Evolutionary conservation across 2,888 invertebrate species (phyloP).

Genomic region (Anodontia alba): DNA sequence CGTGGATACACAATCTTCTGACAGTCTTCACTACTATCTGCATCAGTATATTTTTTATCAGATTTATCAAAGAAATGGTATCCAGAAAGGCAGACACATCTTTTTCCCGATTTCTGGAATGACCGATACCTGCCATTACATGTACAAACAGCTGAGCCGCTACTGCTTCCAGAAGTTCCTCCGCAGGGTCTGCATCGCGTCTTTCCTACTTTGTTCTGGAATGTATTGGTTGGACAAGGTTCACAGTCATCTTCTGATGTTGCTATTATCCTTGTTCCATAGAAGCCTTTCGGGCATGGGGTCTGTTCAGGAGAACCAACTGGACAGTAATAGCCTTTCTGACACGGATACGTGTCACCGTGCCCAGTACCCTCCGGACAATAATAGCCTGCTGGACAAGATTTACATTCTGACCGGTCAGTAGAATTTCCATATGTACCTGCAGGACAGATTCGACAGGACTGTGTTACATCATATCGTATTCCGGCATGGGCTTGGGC

Average conservation of each 20-base stretch:
- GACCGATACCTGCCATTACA: conserved; percentile 79
- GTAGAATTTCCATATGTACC: conserved; percentile 82
- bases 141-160: conserved; percentile 71
- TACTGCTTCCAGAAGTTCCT: conserved; percentile 68
- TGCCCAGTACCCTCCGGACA: conserved; percentile 80
- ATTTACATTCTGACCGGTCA: conserved; percentile 71
- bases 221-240: conserved; percentile 73
- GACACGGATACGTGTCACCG: conserved; percentile 74
- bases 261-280: conserved; percentile 68
- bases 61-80: conserved; percentile 80
- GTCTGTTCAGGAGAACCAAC: conserved; percentile 65
- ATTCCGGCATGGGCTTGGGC: conserved; percentile 75
- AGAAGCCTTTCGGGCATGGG: conserved; percentile 78
- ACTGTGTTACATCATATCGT: conserved; percentile 65
- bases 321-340: conserved; percentile 78
- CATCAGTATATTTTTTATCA: conserved; percentile 55
- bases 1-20: conserved; percentile 76
- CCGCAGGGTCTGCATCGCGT: conserved; percentile 80
- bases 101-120: conserved; percentile 77
- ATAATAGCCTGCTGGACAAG: conserved; percentile 83
- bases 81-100: conserved; percentile 77
- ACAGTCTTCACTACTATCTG: conserved; percentile 75
- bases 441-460: conserved; percentile 79
- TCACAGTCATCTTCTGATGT: conserved; percentile 69
- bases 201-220: conserved; percentile 72